phyloP scores from a whole-genome alignment of 1,140 invertebrate genomes.

The Calephelis nemesis region DNA sequence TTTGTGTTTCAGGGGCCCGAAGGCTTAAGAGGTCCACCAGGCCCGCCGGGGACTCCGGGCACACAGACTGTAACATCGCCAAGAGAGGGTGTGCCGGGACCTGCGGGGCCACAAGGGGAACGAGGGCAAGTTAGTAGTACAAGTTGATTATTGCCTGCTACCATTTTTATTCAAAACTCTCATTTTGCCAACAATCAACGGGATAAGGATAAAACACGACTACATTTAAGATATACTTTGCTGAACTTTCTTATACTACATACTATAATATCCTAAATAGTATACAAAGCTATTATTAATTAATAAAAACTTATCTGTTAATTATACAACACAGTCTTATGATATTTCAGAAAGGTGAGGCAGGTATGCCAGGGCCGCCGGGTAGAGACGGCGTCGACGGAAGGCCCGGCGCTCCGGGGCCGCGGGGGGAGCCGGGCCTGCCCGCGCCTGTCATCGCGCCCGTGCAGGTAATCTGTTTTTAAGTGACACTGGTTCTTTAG shows the following conservation, averaged over 20 bases:
- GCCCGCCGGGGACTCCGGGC: slow-evolving; percentile 49
- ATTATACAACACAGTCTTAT: not conserved
- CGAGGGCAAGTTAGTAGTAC: slow-evolving; percentile 41
- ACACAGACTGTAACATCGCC: slow-evolving; percentile 29
- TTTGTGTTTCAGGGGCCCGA: slow-evolving; percentile 60
- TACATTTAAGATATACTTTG: too few species aligned
- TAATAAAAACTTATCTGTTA: too few species aligned
- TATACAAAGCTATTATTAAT: too few species aligned
- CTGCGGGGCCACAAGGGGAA: slow-evolving; percentile 44
- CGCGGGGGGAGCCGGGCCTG: slow-evolving; percentile 38
- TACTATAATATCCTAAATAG: too few species aligned
- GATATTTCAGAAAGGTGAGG: slow-evolving; percentile 54
- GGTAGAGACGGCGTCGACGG: slow-evolving; percentile 32
- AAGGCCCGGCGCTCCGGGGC: slow-evolving; percentile 45
- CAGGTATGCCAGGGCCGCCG: slow-evolving; percentile 28
- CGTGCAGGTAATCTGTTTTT: slow-evolving; percentile 32
- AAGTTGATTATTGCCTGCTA: too few species aligned
- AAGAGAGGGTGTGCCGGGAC: slow-evolving; percentile 32
- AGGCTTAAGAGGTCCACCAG: slow-evolving; percentile 77
- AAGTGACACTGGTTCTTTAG: not conserved
- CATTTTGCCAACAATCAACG: too few species aligned
- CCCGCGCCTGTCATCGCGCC: slow-evolving; percentile 37
- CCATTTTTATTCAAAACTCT: too few species aligned
- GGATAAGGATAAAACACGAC: too few species aligned
- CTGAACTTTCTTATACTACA: too few species aligned